phyloP scores from a whole-genome alignment of 2,113 vertebrate genomes.

The Stegastes partitus region DNA sequence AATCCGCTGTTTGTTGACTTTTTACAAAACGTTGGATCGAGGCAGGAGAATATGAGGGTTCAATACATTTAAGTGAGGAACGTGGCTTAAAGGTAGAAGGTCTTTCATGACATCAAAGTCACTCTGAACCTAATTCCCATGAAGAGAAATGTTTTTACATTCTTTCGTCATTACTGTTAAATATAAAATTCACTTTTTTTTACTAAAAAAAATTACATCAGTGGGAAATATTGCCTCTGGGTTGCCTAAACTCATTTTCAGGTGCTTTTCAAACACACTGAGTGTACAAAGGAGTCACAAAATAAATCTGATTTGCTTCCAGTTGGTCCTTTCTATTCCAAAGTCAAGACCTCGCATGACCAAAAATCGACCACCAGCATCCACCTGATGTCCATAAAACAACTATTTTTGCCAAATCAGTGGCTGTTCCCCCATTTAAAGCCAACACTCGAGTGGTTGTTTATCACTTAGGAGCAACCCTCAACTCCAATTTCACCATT shows the following conservation, averaged over 20 bases:
- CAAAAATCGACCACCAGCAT: constrained; percentile 3
- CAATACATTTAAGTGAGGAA: constrained; percentile 32
- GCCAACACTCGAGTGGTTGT: background rate
- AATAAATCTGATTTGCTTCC: background rate
- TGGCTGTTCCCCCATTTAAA: constrained; percentile 16
- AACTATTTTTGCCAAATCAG: constrained; percentile 7
- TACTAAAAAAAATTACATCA: constrained; percentile 43
- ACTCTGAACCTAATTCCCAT: constrained; percentile 14
- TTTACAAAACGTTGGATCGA: constrained; percentile 29
- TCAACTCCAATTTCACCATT: background rate
- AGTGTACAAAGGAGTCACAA: constrained; percentile 2
- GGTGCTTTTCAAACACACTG: constrained; percentile 35
- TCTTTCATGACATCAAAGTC: constrained; percentile 45
- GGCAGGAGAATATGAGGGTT: constrained; percentile 25
- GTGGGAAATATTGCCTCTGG: constrained; percentile 8
- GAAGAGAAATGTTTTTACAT: constrained; percentile 46
- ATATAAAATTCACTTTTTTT: constrained; percentile 13
- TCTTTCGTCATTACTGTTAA: constrained; percentile 33
- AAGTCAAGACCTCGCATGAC: constrained; percentile 13
- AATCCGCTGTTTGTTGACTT: constrained; percentile 39
- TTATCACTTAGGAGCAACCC: background rate
- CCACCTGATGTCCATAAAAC: constrained; percentile 21
- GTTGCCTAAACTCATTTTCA: constrained; percentile 4
- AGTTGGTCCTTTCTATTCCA: constrained; percentile 23
- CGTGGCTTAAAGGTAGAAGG: constrained; percentile 34